Base-by-base conservation (phyloP, 2,797 vertebrate species). In the Atherinosoma microstoma region DNA sequence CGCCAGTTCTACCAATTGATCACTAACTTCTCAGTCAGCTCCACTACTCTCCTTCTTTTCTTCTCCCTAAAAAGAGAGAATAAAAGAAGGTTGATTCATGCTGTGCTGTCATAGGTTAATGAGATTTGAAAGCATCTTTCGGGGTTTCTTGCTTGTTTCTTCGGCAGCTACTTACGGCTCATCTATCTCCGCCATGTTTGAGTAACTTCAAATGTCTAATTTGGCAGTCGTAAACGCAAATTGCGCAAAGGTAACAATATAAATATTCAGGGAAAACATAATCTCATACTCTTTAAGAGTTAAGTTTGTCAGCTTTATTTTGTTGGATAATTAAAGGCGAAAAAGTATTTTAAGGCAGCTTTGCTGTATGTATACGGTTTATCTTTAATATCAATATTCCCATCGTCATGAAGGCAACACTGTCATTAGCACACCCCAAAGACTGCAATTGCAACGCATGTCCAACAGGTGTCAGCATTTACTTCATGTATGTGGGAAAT, bases 41-140 rank as follows among this genome's bases (percentile, higher is more conserved):
- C 97, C 95, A 96, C 97, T 97, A 97, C 93, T 96, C 95, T 96
- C 94, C 95, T 96, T 97, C 95, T 97, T 97, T 97, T 97, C 97
- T 97, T 97, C 96, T 97, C 97, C 96, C 96, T 97, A 97, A 95
- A 96, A 93, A 91, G 93, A 97, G 96, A 96, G 96, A 96, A 95
- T 95, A 96, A 97, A 96, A 96, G 95, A 97, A 96, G 96, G 95
- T 96, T 96, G 95, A 95, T 95, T 94, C 95, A 94, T 94, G 94
- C 95, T 92, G 90, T 83, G 90, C 87, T 88, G 77, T 83, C 76
- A 49, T 65, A 56, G 66, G 76, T 90, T 87, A 73, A 61, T 83
- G 64, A 79, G 80, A 90, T 79, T 47, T 85, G 45, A 88, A 80
- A 84, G 86, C 86, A 91, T 89, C 70, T 79, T 78, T 85, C 73